Percentiles rank a stretch among this genome's conserved stretches.
phyloP scores from a whole-genome alignment of 2,888 invertebrate genomes.

The Hetaerina titia region DNA sequence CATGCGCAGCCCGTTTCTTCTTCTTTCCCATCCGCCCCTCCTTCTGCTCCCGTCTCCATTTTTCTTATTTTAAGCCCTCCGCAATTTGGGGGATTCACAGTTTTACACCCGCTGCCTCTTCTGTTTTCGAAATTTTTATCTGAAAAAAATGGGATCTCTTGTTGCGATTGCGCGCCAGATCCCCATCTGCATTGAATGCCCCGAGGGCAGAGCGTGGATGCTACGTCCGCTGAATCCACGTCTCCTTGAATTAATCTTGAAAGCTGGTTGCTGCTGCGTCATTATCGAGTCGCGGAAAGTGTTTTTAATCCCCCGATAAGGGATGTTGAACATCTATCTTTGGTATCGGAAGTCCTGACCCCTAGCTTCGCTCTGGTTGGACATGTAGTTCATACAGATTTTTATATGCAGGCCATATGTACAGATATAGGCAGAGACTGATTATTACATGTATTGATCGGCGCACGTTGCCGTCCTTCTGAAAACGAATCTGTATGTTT shows the following conservation, averaged over 20 bases:
- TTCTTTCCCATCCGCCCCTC: not conserved
- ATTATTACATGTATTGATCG: too few species aligned
- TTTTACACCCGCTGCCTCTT: not conserved
- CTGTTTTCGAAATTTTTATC: not conserved
- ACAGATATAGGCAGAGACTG: too few species aligned
- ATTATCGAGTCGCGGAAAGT: not conserved
- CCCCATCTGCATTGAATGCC: too few species aligned
- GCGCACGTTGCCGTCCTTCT: too few species aligned
- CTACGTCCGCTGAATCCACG: not conserved
- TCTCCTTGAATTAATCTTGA: not conserved
- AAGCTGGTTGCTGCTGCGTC: not conserved
- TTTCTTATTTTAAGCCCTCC: not conserved
- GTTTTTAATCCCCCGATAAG: not conserved
- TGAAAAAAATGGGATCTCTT: not conserved
- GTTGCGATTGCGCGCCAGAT: not conserved
- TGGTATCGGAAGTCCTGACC: too few species aligned
- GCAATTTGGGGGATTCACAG: not conserved
- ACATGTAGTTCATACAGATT: too few species aligned
- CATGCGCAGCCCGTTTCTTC: not conserved
- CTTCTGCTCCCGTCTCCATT: not conserved
- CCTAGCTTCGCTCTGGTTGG: too few species aligned
- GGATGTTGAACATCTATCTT: not conserved
- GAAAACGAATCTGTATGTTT: too few species aligned
- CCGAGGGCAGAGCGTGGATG: not conserved
- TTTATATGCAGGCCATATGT: too few species aligned